phyloP scores from a whole-genome alignment of 2,113 vertebrate species.

The Drymodes brunneopygia region DNA sequence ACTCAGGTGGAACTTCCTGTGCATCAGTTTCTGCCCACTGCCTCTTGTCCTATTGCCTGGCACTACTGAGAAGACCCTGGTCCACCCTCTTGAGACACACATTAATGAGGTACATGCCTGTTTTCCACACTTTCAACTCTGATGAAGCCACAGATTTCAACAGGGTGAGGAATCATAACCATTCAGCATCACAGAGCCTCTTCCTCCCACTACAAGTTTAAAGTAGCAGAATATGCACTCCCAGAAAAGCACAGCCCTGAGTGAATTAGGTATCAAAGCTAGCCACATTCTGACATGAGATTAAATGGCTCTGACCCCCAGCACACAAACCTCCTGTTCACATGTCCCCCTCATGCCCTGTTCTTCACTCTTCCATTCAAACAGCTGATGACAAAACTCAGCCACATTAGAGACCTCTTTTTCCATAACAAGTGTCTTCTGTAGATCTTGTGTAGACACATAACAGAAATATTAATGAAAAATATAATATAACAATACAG shows the following conservation, averaged over 20 bases:
- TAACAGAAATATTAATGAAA: background rate
- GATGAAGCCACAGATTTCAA: background rate
- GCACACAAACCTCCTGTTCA: accelerated
- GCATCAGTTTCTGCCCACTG: background rate
- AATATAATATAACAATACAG: background rate
- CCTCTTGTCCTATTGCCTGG: background rate
- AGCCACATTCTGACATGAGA: background rate
- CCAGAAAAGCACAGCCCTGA: accelerated
- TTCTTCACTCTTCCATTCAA: background rate
- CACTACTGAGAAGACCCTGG: background rate
- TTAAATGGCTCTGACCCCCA: background rate
- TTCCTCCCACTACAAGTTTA: background rate
- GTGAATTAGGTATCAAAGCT: background rate
- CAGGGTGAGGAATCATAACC: background rate
- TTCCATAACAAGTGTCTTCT: background rate
- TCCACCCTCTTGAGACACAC: background rate
- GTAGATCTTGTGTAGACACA: background rate
- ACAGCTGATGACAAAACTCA: background rate
- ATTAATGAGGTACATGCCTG: background rate
- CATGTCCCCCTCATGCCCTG: background rate
- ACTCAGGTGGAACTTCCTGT: background rate
- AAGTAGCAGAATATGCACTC: background rate
- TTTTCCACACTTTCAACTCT: background rate
- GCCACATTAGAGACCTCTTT: background rate
- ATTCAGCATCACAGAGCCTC: background rate